Percentiles rank a stretch among this genome's conserved stretches.
phyloP scores from a whole-genome alignment of 2,888 invertebrate species.

The Caradrina clavipalpis region DNA sequence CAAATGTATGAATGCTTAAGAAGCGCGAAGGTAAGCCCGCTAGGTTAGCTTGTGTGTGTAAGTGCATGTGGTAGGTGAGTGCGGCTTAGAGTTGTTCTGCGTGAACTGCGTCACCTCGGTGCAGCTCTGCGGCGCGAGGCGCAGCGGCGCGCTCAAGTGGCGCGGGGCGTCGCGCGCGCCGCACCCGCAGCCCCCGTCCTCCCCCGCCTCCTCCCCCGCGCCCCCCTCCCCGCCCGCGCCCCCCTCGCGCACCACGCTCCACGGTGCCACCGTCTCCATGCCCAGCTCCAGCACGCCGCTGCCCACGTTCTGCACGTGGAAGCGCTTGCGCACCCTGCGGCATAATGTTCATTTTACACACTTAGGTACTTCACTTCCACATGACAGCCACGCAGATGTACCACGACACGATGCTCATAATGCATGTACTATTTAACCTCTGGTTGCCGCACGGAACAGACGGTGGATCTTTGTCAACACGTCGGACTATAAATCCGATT shows the following conservation, averaged over 20 bases:
- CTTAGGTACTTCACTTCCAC: too few species aligned
- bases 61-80: too few species aligned
- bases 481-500: too few species aligned
- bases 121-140: slow-evolving; percentile 69
- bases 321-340: slow-evolving; percentile 78
- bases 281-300: slow-evolving; percentile 65
- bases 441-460: too few species aligned
- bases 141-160: slow-evolving; percentile 39
- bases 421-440: too few species aligned
- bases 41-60: too few species aligned
- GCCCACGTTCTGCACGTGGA: slow-evolving; percentile 75
- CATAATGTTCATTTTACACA: neutral
- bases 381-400: too few species aligned
- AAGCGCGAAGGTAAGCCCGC: too few species aligned
- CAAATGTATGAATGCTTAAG: too few species aligned
- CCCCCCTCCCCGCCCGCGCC: neutral
- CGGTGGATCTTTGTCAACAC: too few species aligned
- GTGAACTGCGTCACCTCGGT: slow-evolving; percentile 65
- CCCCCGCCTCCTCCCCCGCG: slow-evolving; percentile 30
- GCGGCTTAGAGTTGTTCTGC: too few species aligned
- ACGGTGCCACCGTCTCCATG: slow-evolving; percentile 67
- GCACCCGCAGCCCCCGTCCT: slow-evolving; percentile 13
- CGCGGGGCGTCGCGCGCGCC: neutral
- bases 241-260: slow-evolving; percentile 66
- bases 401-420: too few species aligned